Percentiles rank a stretch among this genome's conserved stretches.
These are phyloP conservation scores for Drosophila bunnanda DNA, from an alignment of 2,888 invertebrate species.

Conservation along the genomic window DNA sequence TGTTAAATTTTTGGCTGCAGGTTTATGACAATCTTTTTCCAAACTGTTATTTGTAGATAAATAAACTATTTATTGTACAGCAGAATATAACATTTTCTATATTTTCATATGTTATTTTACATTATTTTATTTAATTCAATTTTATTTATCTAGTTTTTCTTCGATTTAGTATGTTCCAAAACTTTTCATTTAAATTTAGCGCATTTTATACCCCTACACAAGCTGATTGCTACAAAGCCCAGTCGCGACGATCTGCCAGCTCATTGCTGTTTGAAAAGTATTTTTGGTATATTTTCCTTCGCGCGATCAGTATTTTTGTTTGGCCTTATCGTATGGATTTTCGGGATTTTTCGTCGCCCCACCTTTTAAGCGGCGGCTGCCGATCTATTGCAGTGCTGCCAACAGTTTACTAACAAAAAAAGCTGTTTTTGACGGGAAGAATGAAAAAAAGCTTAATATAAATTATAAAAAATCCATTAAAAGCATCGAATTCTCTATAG, in stretches of 20 bases:
- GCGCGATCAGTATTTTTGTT: not conserved
- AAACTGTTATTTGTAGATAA: not conserved
- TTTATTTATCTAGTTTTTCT: not conserved
- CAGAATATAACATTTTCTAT: not conserved
- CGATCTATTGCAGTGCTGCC: no score
- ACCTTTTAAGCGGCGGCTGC: no score
- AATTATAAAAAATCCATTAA: no score
- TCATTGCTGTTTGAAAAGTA: not conserved
- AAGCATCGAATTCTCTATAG: no score
- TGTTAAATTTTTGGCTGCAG: not conserved
- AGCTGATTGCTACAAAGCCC: not conserved
- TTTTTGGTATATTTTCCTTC: not conserved
- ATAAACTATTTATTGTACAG: not conserved
- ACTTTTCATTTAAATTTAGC: not conserved
- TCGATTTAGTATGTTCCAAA: not conserved
- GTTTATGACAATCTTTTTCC: not conserved
- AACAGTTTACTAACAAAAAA: no score
- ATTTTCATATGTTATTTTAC: not conserved
- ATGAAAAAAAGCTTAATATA: no score
- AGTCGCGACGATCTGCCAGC: not conserved
- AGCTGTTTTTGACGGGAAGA: no score
- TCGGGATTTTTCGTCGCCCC: not conserved
- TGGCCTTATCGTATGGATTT: not conserved
- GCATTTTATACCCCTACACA: not conserved
- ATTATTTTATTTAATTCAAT: not conserved